Base-by-base conservation (phyloP, 2,113 vertebrate genomes). In the Hipposideros armiger region DNA sequence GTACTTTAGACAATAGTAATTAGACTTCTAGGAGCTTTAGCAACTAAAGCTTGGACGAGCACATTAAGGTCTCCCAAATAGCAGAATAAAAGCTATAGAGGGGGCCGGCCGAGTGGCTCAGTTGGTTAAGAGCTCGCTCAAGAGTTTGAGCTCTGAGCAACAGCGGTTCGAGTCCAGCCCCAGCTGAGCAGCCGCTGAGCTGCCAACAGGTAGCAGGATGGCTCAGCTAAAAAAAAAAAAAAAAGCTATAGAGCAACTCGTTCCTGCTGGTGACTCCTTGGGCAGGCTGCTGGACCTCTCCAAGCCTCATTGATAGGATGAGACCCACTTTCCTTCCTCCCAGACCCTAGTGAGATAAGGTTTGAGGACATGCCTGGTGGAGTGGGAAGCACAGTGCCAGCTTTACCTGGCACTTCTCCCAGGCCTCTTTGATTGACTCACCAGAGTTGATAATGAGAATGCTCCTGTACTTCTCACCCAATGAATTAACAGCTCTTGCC, bases 1-100 rank as follows among this genome's bases (percentile, higher is more conserved):
- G 22, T 95, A 94, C 95, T 96, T 96, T 90, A 96, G 93, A 96
- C 90, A 97, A 91, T 76, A 93, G 81, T 95, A 87, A 96, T 95
- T 95, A 80, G 77, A 81, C 54, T 94, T 97, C 92, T 90, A 87
- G 81, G 73, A 97, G 84, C 60, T 95, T 54, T 95, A 90, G 94
- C 87, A 92, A 81, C 70, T 85, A 81, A 92, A 92, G 5, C 70
- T 96, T 95, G 66, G 87, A 66, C 76, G 72, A 94, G 28, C 70
- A 87, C 40, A 22, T 56, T 45, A 84, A 67, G 42, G 54, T 67
- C 81, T 95, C 22, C 90, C n/a, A 84, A 92, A 72, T 16, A 64
- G 56, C 78, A 89, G 52, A 73, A 86, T 78, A 91, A 94, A 89
- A 83, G 52, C 62, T 36, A 36, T 36, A 36, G 36, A 36, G 36